Evolutionary conservation across 2,797 vertebrate genomes (phyloP), one percentile per base, ranked within the genome.

Genomic region (Oreonectes daqikongensis): DNA sequence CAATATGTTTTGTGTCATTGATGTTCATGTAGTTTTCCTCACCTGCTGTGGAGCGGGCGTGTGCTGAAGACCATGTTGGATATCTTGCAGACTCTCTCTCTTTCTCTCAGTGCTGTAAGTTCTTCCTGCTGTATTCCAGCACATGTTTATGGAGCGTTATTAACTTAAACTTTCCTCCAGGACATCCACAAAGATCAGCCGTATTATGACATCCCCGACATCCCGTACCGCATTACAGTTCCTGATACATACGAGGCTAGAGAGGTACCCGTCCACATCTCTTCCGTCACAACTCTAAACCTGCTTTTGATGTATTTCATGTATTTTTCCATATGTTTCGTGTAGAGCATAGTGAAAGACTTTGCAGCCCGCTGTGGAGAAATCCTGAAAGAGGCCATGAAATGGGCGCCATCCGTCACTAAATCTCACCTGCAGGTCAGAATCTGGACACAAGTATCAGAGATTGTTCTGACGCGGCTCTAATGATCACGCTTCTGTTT

Each of bases 151-250:
- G 26, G 35, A 22, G 28, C 18, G 14, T 35, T 46, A 67, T 10
- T 67, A 28, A 59, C 53, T 67, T 8, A 0, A 12, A 18, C 40
- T 32, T 20, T 48, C 18, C 1, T 52, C 38, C 17, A 72, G 97
- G 98, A 99, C 72, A 98, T 99, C 87, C 98, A 99, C 86, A 99
- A 99, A 89, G 98, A 99, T 87, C 97, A 96, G 81, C 97, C 98
- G 0, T 97, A 97, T 82, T 99, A 99, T 28, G 94, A 97, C 90
- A 99, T 99, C 83, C 97, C 95, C 3, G 97, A 99, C 53, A 96
- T 95, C 7, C 97, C 96, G 0, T 96, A 99, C 82, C 94, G 95
- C 80, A 96, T 99, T 89, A 99, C 97, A 0, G 98, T 98, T 55
- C 98, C 98, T 1, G 98, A 99, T 86, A 99, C 97, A 0, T 95